Percentiles rank a stretch among this genome's conserved stretches.
Conservation (phyloP, 2,888 invertebrate genomes). For the Carterocephalus palaemon region DNA sequence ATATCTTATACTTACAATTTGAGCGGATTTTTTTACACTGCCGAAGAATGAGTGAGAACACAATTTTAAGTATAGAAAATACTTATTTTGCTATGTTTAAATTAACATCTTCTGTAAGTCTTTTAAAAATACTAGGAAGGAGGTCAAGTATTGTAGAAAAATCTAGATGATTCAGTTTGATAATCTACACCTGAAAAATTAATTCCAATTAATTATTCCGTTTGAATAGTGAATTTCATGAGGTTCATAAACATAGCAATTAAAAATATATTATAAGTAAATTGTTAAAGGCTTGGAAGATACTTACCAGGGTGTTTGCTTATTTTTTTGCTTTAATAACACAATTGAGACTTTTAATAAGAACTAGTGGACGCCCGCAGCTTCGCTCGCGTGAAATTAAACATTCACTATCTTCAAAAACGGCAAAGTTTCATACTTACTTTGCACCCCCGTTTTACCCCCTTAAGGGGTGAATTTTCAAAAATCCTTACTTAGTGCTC, state of each 20-base stretch:
- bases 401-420: too few species aligned
- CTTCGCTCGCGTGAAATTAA: too few species aligned
- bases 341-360: conserved; percentile 40
- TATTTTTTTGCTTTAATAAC: conserved; percentile 42
- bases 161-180: conserved; percentile 6
- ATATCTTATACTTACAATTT: conserved; percentile 38
- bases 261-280: too few species aligned
- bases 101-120: conserved; percentile 31
- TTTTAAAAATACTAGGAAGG: conserved; percentile 38
- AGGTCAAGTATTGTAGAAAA: conserved; percentile 33
- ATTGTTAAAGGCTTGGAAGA: neutral
- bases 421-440: too few species aligned
- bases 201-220: conserved; percentile 33
- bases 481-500: too few species aligned
- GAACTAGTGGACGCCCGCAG: too few species aligned
- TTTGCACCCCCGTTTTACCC: too few species aligned
- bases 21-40: conserved; percentile 28
- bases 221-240: conserved; percentile 32
- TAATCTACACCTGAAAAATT: neutral
- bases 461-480: too few species aligned
- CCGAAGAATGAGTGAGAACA: conserved; percentile 38
- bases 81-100: conserved; percentile 34
- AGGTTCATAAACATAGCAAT: too few species aligned
- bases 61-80: conserved; percentile 39
- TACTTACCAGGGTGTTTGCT: conserved; percentile 41